Evolutionary conservation across 2,113 vertebrate genomes (phyloP).

Genomic region (Acanthisitta chloris): DNA sequence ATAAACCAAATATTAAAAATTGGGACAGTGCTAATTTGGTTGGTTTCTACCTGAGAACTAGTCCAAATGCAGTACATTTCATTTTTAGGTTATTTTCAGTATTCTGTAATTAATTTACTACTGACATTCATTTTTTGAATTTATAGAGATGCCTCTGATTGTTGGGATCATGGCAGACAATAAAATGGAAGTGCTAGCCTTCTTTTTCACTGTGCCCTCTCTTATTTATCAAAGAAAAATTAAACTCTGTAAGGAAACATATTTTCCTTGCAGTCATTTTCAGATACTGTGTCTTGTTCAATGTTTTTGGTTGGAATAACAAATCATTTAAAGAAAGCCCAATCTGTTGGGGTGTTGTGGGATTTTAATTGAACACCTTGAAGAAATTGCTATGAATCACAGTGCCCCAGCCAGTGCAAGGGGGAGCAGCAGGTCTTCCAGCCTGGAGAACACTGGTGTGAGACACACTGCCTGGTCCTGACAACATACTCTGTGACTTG

Average conservation of each 20-base stretch:
- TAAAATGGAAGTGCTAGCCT: not conserved
- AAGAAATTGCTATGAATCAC: not conserved
- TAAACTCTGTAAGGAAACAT: not conserved
- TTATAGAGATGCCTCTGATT: not conserved
- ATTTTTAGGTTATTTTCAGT: not conserved
- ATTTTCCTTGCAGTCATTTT: not conserved
- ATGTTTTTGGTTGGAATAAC: not conserved
- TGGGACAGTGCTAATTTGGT: not conserved
- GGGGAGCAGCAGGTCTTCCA: not conserved
- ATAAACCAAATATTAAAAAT: not conserved
- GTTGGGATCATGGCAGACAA: not conserved
- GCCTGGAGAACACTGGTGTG: not conserved
- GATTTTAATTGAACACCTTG: not conserved
- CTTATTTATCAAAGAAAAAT: not conserved
- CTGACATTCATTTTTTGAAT: not conserved
- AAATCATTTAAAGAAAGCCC: not conserved
- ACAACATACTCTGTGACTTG: not conserved
- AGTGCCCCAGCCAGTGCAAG: not conserved
- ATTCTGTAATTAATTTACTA: not conserved
- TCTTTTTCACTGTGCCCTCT: not conserved
- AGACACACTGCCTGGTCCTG: not conserved
- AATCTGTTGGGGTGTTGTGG: not conserved
- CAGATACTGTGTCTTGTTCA: not conserved
- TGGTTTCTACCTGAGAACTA: not conserved
- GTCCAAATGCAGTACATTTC: not conserved